Percentiles rank a stretch among this genome's conserved stretches.
These are phyloP conservation scores for Enteromius unitaeniatus DNA, from an alignment of 2,797 vertebrate species.

Conservation along the genomic window DNA sequence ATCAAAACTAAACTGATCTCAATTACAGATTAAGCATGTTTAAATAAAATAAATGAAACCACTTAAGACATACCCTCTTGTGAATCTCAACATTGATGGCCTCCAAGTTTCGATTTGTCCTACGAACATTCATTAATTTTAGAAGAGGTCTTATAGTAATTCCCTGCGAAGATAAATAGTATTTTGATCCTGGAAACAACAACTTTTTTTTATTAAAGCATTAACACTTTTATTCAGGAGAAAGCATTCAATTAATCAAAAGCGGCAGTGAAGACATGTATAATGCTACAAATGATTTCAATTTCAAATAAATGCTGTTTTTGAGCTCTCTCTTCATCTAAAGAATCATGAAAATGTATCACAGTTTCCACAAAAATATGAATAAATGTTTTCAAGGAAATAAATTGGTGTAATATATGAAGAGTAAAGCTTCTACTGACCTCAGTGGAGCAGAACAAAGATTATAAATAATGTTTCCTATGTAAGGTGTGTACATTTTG, in stretches of 20 bases:
- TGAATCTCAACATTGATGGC: conserved; percentile 94
- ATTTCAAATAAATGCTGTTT: not conserved
- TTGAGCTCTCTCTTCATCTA: not conserved
- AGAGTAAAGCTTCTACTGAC: no score
- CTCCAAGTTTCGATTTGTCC: conserved; percentile 88
- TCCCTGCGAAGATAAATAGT: conserved; percentile 76
- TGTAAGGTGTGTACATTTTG: no score
- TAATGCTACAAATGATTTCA: not conserved
- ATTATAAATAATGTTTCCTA: no score
- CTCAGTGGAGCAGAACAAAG: no score
- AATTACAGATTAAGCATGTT: not conserved
- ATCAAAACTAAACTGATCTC: conserved; percentile 2
- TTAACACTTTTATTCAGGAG: not conserved
- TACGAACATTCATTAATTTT: conserved; percentile 92
- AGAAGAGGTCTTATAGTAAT: conserved; percentile 94
- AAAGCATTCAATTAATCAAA: not conserved
- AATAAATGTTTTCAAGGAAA: not conserved
- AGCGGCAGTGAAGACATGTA: not conserved
- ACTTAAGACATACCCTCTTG: conserved; percentile 81
- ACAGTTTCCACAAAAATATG: not conserved
- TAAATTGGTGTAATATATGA: not conserved
- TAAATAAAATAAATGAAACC: not conserved
- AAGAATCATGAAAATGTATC: not conserved
- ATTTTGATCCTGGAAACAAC: not conserved
- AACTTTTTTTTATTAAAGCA: not conserved